Percentiles rank a stretch among this genome's conserved stretches.
Conservation (phyloP, 2,797 vertebrate genomes). For the Leptoclinus maculatus region DNA sequence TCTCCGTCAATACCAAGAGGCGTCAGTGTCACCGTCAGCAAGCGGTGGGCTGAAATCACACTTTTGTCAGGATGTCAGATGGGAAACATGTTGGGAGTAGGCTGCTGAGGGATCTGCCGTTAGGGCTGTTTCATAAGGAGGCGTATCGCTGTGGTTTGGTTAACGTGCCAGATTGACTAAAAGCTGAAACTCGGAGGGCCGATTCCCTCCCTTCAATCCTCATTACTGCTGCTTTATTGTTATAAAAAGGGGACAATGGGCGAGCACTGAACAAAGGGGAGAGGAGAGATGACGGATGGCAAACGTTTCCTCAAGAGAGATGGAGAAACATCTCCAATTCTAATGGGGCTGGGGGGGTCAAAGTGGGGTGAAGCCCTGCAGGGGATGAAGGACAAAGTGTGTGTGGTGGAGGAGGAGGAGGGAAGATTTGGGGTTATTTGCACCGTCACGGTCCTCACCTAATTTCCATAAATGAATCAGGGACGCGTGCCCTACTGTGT, state of each 20-base stretch:
- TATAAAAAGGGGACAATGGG: conserved; percentile 35
- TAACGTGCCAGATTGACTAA: conserved; percentile 51
- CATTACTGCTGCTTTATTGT: conserved; percentile 49
- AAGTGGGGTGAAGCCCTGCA: conserved; percentile 50
- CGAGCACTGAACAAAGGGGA: conserved; percentile 49
- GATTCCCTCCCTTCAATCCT: conserved; percentile 29
- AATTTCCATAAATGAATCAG: conserved; percentile 77
- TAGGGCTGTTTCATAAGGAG: conserved; percentile 16
- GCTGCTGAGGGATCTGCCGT: conserved; percentile 25
- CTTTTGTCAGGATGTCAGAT: conserved; percentile 46
- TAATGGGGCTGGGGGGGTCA: conserved; percentile 67
- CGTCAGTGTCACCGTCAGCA: conserved; percentile 32
- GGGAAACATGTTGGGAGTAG: conserved; percentile 27
- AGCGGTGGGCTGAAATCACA: conserved; percentile 19
- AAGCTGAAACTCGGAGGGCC: conserved; percentile 14
- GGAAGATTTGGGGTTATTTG: conserved; percentile 49
- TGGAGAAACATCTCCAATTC: conserved; percentile 71
- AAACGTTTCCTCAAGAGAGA: conserved; percentile 64
- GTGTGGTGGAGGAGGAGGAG: conserved; percentile 18
- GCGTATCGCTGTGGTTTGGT: conserved; percentile 15
- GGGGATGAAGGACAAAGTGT: conserved; percentile 41
- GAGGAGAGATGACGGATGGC: conserved; percentile 58
- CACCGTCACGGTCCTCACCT: conserved; percentile 60
- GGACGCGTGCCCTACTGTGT: conserved; percentile 63
- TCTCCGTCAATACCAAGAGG: conserved; percentile 13